Percentiles rank a stretch among this genome's conserved stretches.
Evolutionary conservation across 2,113 vertebrate species (phyloP).

Genomic region (Corythornis madagascariensis): DNA sequence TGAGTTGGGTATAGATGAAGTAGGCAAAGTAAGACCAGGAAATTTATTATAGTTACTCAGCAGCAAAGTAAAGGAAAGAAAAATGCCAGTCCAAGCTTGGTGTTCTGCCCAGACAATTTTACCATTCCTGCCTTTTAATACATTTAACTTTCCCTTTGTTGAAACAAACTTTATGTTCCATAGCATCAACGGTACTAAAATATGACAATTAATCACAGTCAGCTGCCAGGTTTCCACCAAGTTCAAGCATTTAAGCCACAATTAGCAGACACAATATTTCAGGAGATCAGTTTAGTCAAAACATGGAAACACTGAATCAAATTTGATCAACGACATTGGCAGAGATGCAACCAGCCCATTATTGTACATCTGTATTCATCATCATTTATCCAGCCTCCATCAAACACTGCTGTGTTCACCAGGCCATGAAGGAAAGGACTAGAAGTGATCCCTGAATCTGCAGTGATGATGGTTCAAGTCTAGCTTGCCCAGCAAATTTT

Average conservation of each 20-base stretch:
- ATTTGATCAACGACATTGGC: constrained; percentile 35
- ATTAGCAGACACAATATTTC: constrained; percentile 49
- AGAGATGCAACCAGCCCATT: background rate
- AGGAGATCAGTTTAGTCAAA: background rate
- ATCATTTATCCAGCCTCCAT: background rate
- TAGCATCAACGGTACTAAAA: background rate
- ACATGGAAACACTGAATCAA: background rate
- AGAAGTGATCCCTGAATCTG: background rate
- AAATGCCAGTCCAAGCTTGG: background rate
- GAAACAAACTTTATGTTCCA: constrained; percentile 30
- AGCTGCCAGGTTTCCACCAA: background rate
- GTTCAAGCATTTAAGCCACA: constrained; percentile 39
- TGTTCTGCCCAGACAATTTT: constrained; percentile 15
- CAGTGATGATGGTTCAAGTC: background rate
- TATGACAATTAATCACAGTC: constrained; percentile 29
- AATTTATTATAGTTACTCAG: constrained; percentile 9
- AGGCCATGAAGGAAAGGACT: background rate
- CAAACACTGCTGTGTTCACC: background rate
- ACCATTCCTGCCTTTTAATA: background rate
- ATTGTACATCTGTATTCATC: background rate
- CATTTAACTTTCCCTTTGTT: constrained; percentile 10
- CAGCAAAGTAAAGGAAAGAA: background rate
- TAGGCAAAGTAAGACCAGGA: background rate
- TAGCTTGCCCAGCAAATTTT: background rate
- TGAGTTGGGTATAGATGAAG: background rate